Base-by-base conservation (phyloP, 2,113 vertebrate species). In the Gallinago jamesoni region DNA sequence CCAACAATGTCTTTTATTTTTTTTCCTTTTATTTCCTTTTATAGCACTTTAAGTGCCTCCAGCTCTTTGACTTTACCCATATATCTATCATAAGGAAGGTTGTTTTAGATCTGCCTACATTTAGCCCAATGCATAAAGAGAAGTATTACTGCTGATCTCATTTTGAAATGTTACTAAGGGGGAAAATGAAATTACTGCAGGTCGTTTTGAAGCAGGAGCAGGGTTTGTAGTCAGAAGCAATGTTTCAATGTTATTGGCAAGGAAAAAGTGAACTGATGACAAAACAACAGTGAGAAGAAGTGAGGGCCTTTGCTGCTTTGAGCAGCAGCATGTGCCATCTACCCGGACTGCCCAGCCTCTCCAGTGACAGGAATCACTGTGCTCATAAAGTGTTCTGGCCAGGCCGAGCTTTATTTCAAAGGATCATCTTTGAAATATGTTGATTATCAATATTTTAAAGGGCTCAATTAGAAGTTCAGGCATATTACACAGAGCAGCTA, bases 361-460 rank as follows among this genome's bases (percentile, higher is more conserved):
- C 37, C 64, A 41, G 31, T 76, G 68, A 14, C 69, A 43, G 72
- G 35, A 72, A 22, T 82, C 48, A 23, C 70, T 50, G 37, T 75
- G 55, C 84, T 64, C 57, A 22, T 74, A 67, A 88, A 37, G 39
- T 0, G 1, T 75, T 66, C 74, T 48, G 88, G 83, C 79, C 62
- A 90, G 80, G 30, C 82, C 35, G 56, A 63, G 83, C 91, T 93
- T 83, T 85, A 41, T 96, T 96, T 93, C 14, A 1, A 69, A 91
- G 82, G 50, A 85, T 93, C 62, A 78, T 85, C 89, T 90, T 60
- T 85, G 92, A 93, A 95, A 92, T 96, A 48, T 4, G 57, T 96
- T 96, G 84, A 89, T 97, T 91, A 90, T 97, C 95, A 94, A 11
- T 96, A 94, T 96, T 94, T 96, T 81, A 95, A 96, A 93, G 77